Evolutionary conservation across 2,888 invertebrate species (phyloP).

Genomic region (Biston stratarius): DNA sequence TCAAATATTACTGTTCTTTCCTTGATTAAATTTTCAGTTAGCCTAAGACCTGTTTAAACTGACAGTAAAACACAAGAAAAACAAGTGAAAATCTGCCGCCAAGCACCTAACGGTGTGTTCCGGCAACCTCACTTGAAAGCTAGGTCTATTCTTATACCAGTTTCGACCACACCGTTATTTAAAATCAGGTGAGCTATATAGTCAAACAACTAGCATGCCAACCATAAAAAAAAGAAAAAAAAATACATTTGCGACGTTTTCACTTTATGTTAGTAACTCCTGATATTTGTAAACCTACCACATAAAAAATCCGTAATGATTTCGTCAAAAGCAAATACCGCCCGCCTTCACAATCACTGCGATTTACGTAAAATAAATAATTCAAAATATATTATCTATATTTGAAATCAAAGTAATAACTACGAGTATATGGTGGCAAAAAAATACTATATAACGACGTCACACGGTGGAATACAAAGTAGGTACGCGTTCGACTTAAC

Average conservation of each 20-base stretch:
- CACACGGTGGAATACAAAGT: slow-evolving; percentile 18
- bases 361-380: neutral
- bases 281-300: no score
- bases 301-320: neutral
- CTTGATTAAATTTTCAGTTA: slow-evolving; percentile 32
- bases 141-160: no score
- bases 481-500: slow-evolving; percentile 6
- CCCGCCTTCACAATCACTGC: neutral
- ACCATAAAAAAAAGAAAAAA: no score
- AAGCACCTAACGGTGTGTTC: no score
- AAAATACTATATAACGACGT: slow-evolving; percentile 19
- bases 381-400: neutral
- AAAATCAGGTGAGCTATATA: no score
- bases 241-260: no score
- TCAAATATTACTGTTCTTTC: slow-evolving; percentile 24
- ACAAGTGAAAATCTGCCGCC: no score
- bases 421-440: slow-evolving; percentile 4
- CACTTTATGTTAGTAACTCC: no score
- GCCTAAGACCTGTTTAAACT: neutral
- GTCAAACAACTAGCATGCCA: no score
- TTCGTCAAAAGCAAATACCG: no score
- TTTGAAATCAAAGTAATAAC: slow-evolving; percentile 1
- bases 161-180: no score
- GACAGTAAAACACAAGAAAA: neutral
- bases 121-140: no score